Base-by-base conservation (phyloP, 2,113 vertebrate genomes). In the Stegostoma tigrinum region DNA sequence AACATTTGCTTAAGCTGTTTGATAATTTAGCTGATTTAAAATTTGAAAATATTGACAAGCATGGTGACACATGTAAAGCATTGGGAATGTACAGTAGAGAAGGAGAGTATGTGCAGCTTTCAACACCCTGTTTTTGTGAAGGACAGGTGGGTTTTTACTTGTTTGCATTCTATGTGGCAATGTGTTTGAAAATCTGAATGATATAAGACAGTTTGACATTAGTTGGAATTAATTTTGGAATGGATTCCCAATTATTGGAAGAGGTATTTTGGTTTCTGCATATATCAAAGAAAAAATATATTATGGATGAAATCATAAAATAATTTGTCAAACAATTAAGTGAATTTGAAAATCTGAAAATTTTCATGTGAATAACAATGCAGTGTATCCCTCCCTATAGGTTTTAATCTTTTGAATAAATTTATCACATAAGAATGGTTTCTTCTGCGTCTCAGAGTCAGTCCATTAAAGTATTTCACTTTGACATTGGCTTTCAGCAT, bases 11-110 rank as follows among this genome's bases (percentile, higher is more conserved):
- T 78, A 98, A 98, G 96, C 96, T 98, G 61, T 97, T 97, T 97
- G 97, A 98, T 96, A 98, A 97, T 95, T 96, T 98, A 96, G 97
- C 98, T 96, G 98, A 98, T 96, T 96, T 98, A 96, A 97, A 96
- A 97, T 98, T 98, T 97, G 96, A 96, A 96, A 97, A 98, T 96
- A 96, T 96, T 52, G 96, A 96, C 12, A 64, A 83, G 68, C 96
- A 96, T 80, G 96, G 96, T 17, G 96, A 96, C 1, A 96, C 95
- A 85, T 72, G 95, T 34, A 95, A 96, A 94, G 96, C 97, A 21
- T 95, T 97, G 83, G 97, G 98, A 96, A 98, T 98, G 97, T 98
- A 97, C 96, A 98, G 98, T 96, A 96, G 96, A 96, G 97, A 97
- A 96, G 96, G 97, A 96, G 97, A 98, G 96, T 98, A 97, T 96